Base-by-base conservation (phyloP, 2,113 vertebrate genomes). In the Sinocyclocheilus grahami region DNA sequence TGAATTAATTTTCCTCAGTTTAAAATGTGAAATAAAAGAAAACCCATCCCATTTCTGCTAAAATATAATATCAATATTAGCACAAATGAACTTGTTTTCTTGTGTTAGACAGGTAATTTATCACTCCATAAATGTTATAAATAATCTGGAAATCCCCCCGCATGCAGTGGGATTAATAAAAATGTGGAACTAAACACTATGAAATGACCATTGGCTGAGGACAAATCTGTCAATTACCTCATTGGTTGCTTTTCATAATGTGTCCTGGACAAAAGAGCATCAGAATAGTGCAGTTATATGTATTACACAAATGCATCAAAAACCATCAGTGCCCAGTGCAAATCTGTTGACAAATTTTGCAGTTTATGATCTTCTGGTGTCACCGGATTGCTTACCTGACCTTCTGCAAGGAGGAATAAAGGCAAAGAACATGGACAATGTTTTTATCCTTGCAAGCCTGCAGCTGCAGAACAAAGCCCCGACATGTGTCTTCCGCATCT, bases 361-460 rank as follows among this genome's bases (percentile, higher is more conserved):
- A 99, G 98, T 99, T 87, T 97, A 98, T 83, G 97, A 99, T 93
- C 96, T 99, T 85, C 96, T 98, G 88, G 96, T 92, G 0, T 95
- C 96, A 87, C 91, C 97, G 14, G 96, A 96, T 87, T 97, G 97
- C 92, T 91, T 96, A 90, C 94, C 95, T 3, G 92, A 92, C 60
- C 91, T 96, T 84, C 92, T 98, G 86, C 95, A 97, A 86, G 95
- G 96, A 53, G 91, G 95, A 27, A 92, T 98, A 75, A 93, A 95
- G 1, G 96, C 95, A 88, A 95, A 97, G 86, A 91, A 88, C 0
- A 90, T 97, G 87, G 95, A 96, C 53, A 97, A 98, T 12, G 92
- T 96, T 0, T 98, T 96, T 55, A 89, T 99, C 76, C 95, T 98
- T 5, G 91, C 96, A 16, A 96, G 96, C 5, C 97, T 99, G 92